A percentile compares a stretch with the other conserved stretches of the same genome.
These are phyloP conservation scores for Rotaria sp. DNA, from an alignment of 2,888 invertebrate species.

Conservation along the genomic window DNA sequence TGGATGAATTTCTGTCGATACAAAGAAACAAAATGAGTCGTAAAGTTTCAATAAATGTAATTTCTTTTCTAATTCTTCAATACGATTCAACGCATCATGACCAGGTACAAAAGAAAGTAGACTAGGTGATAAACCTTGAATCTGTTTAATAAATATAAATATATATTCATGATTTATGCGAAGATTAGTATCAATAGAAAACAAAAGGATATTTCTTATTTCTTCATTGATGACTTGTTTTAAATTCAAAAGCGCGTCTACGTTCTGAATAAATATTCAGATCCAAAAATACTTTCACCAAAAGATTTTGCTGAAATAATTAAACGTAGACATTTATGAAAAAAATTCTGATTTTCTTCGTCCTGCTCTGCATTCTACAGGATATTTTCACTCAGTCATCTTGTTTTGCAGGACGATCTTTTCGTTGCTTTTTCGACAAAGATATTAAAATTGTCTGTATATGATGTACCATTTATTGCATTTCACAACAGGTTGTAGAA, in stretches of 20 bases:
- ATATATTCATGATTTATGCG: no score
- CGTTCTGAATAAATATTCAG: slow-evolving; percentile 72
- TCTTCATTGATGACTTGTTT: slow-evolving; percentile 80
- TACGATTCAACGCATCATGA: slow-evolving; percentile 89
- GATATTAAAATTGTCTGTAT: no score
- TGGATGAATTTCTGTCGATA: slow-evolving; percentile 97
- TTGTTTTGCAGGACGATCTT: no score
- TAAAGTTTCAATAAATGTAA: slow-evolving; percentile 81
- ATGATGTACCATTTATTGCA: no score
- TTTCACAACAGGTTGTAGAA: no score
- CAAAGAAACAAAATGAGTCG: slow-evolving; percentile 82
- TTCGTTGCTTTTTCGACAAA: no score
- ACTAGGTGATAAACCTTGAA: slow-evolving; percentile 66
- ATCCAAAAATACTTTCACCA: slow-evolving; percentile 73
- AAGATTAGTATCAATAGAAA: no score
- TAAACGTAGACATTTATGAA: no score
- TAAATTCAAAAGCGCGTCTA: slow-evolving; percentile 83
- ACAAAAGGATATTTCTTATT: slow-evolving; percentile 42
- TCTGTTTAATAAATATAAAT: slow-evolving; percentile 42
- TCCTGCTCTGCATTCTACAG: no score
- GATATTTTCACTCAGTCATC: no score
- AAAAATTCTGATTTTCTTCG: no score
- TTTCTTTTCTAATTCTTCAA: slow-evolving; percentile 97
- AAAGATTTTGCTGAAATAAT: slow-evolving; percentile 82
- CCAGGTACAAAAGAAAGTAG: slow-evolving; percentile 89